A percentile compares a stretch with the other conserved stretches of the same genome.
These are phyloP conservation scores for Crossaster papposus DNA, from an alignment of 53 echinoderm and acorn worm species.

Conservation along the genomic window DNA sequence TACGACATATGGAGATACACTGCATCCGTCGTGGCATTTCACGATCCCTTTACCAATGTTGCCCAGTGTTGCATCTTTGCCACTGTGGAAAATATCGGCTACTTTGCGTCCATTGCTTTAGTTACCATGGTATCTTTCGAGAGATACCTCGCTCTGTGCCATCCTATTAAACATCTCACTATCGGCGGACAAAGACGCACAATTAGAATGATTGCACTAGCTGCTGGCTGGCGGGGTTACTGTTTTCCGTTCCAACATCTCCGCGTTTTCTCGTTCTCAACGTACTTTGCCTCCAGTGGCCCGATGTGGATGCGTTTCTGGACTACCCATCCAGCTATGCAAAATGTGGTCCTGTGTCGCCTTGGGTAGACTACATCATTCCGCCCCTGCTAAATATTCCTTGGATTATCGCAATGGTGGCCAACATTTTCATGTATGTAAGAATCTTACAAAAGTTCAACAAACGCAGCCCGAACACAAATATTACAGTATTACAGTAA, in stretches of 20 bases:
- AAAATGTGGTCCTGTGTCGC: not conserved
- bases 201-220: slow-evolving; percentile 44
- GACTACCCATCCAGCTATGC: not conserved
- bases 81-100: not conserved
- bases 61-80: slow-evolving; percentile 13
- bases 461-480: not conserved
- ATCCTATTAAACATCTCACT: slow-evolving; percentile 57
- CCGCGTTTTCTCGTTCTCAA: not conserved
- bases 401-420: slow-evolving; percentile 34
- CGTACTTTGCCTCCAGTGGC: not conserved
- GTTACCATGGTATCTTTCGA: slow-evolving; percentile 63
- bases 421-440: slow-evolving; percentile 33
- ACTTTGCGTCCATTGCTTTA: slow-evolving; percentile 55
- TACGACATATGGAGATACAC: not conserved
- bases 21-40: slow-evolving; percentile 22
- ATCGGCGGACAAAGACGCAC: slow-evolving; percentile 53
- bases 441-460: not conserved
- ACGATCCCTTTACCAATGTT: not conserved
- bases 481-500: not conserved
- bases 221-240: slow-evolving; percentile 50
- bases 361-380: not conserved
- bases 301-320: not conserved
- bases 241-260: slow-evolving; percentile 13
- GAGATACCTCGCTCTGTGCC: slow-evolving; percentile 66
- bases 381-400: not conserved